Percentiles rank a stretch among this genome's conserved stretches.
These are phyloP conservation scores for Syrmaticus mikado DNA, from an alignment of 2,113 vertebrate genomes.

Conservation along the genomic window DNA sequence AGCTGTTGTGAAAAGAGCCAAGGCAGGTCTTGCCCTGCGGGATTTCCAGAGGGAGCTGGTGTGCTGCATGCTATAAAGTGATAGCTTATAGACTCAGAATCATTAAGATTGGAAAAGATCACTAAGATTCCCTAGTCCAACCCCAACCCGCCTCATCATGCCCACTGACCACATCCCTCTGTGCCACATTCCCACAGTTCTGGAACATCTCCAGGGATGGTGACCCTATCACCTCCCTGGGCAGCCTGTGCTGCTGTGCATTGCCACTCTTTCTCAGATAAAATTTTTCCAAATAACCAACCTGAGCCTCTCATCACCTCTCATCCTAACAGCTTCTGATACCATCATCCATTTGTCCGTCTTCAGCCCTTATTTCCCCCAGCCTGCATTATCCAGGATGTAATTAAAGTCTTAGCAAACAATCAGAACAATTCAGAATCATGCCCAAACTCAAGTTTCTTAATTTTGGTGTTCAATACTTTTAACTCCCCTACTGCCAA, in stretches of 20 bases:
- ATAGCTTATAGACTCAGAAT: not conserved
- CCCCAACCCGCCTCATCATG: too few relatives aligned
- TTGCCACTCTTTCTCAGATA: too few relatives aligned
- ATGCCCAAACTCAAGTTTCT: not conserved
- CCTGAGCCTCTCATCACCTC: too few relatives aligned
- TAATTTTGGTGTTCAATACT: not conserved
- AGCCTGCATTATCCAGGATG: not conserved
- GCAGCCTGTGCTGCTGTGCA: too few relatives aligned
- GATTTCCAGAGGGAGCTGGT: not conserved
- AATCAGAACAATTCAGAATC: not conserved
- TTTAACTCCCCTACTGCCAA: not conserved
- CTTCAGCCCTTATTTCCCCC: not conserved
- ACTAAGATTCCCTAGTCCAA: too few relatives aligned
- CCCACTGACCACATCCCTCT: too few relatives aligned
- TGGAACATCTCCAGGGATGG: too few relatives aligned
- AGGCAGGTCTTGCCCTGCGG: not conserved
- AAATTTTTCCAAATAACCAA: too few relatives aligned
- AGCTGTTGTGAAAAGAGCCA: not conserved
- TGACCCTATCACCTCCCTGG: too few relatives aligned
- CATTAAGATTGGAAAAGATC: too few relatives aligned
- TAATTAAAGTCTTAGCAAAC: not conserved
- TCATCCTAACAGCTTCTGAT: not conserved
- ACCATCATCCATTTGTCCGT: too few relatives aligned
- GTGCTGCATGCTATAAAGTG: not conserved
- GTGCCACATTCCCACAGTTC: too few relatives aligned